phyloP scores from a whole-genome alignment of 2,113 vertebrate genomes.

The Antechinus stuartii region DNA sequence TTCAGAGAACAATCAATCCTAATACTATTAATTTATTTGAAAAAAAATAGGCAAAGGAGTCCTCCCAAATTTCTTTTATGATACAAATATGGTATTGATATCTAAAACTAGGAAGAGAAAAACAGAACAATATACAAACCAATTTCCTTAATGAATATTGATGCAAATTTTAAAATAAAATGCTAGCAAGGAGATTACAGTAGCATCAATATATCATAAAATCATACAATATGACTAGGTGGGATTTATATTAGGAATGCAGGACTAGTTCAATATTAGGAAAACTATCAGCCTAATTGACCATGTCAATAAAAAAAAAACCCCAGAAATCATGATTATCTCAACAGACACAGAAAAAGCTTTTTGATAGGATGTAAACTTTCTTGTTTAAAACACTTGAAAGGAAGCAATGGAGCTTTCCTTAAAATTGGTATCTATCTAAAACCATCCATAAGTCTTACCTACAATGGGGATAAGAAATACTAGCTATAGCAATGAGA shows the following conservation, averaged over 20 bases:
- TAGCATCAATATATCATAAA: too few species aligned
- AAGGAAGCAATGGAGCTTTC: not conserved
- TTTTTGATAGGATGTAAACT: not conserved
- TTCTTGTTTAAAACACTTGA: not conserved
- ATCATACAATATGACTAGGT: too few species aligned
- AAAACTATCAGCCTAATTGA: not conserved
- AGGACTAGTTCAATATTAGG: not conserved
- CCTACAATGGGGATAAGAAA: not conserved
- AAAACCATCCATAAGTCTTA: too few species aligned
- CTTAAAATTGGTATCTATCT: not conserved
- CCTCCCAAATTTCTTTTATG: not conserved
- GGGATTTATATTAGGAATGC: not conserved
- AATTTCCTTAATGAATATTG: not conserved
- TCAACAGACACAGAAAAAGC: not conserved
- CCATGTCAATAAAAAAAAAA: not conserved
- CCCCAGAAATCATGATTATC: not conserved
- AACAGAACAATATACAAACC: not conserved
- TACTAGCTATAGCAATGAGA: not conserved
- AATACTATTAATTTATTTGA: not conserved
- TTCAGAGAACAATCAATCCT: not conserved
- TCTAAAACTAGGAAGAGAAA: not conserved
- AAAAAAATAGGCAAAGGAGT: not conserved
- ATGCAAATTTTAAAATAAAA: not conserved
- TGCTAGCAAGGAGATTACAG: too few species aligned
- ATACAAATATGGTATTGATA: not conserved